Evolutionary conservation across 2,888 invertebrate genomes (phyloP).

Genomic region (Cantharis rufa): DNA sequence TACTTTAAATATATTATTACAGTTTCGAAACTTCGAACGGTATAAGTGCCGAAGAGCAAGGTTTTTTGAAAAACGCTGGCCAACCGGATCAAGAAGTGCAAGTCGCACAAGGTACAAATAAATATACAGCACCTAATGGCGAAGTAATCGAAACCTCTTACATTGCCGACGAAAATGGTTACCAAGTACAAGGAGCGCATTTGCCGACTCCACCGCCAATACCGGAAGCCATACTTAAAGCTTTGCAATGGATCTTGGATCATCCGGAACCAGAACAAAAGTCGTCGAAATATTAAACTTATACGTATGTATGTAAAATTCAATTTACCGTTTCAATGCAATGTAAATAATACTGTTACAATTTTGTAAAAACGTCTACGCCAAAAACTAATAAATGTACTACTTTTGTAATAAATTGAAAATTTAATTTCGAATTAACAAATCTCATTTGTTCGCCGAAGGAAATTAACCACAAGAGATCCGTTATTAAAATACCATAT

Average conservation of each 20-base stretch:
- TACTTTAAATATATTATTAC: not conserved
- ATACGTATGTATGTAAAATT: not conserved
- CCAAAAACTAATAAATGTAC: not conserved
- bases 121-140: constrained; percentile 65
- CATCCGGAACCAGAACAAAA: constrained; percentile 61
- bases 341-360: not conserved
- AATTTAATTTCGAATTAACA: not conserved
- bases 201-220: constrained; percentile 71
- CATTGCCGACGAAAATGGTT: constrained; percentile 72
- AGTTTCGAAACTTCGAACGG: constrained; percentile 66
- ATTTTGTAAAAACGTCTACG: not conserved
- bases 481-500: not conserved
- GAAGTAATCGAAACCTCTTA: constrained; percentile 60
- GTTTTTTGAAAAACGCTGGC: constrained; percentile 62
- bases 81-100: constrained; percentile 60
- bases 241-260: constrained; percentile 68
- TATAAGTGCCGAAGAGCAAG: constrained; percentile 62
- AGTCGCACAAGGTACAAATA: constrained; percentile 61
- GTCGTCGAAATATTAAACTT: not conserved
- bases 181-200: constrained; percentile 66
- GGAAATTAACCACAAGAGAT: not conserved
- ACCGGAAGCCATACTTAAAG: constrained; percentile 69
- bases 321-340: not conserved
- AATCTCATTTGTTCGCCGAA: not conserved
- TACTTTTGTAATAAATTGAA: not conserved